These are phyloP conservation scores for Aegithalos caudatus DNA, from an alignment of 2,113 vertebrate genomes.

Conservation along the genomic window DNA sequence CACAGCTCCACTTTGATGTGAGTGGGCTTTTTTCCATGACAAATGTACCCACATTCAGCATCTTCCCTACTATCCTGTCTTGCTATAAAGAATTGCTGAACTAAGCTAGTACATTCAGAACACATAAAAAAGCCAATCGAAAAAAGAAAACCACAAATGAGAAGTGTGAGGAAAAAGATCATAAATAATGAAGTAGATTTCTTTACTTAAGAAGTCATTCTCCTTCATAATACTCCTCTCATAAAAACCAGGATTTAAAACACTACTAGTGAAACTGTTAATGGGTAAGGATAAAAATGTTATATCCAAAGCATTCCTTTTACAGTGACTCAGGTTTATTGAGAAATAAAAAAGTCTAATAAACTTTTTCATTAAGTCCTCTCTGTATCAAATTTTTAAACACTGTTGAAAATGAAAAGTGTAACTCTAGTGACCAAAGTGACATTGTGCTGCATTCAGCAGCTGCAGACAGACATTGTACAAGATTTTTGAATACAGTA, in stretches of 20 bases:
- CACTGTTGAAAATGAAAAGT: background rate
- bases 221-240: background rate
- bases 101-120: background rate
- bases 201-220: background rate
- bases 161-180: background rate
- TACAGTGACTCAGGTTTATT: background rate
- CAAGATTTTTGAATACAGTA: background rate
- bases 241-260: constrained; percentile 23
- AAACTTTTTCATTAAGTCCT: background rate
- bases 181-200: background rate
- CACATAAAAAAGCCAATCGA: background rate
- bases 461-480: background rate
- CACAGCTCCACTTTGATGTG: background rate
- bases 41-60: background rate
- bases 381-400: background rate
- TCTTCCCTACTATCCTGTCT: background rate
- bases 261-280: background rate
- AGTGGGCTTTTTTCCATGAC: background rate
- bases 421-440: background rate
- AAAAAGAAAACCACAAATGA: background rate
- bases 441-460: background rate
- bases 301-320: background rate
- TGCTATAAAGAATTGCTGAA: background rate
- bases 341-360: background rate
- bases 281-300: background rate